Evolutionary conservation across 2,888 invertebrate genomes (phyloP), one percentile per base, ranked within the genome.

Genomic region (Drosophila suboccidentalis): DNA sequence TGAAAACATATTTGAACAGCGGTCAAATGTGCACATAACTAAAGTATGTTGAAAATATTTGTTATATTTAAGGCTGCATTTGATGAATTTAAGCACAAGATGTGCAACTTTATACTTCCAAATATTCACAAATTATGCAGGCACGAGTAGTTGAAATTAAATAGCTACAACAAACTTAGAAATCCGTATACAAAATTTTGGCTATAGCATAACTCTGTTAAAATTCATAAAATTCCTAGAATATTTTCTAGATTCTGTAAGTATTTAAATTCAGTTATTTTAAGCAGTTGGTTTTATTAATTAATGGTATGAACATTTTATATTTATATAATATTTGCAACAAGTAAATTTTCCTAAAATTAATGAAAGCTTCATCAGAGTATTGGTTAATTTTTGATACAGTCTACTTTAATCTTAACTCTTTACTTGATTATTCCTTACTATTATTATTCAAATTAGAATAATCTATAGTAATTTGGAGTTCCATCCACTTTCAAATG

Each of bases 1-100:
- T 49, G 39, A 49, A 59, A 65, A 62, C 39, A 39, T 38, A 50
- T 53, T 75, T 63, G 57, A 60, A 75, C 22, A 62, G 41, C 46
- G 41, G 22, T 62, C 57, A 59, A 66, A 44, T 55, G 15, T 59
- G 50, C 61, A 57, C 59, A 62, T 61, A 65, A 64, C 36, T 39
- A 49, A 8, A 26, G 22, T 8, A 29, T 10, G 9, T 19, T 17
- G 38, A 32, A 55, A 10, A 32, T 47, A 69, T 64, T 64, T 59
- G 10, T 10, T 38, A 19, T 8, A 11, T 36, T 47, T 32, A 41
- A 32, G 29, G 17, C 38, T n/a, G 17, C 4, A 9, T 9, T 29
- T 11, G 57, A 8, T 26, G 41, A 43, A 54, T 43, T 32, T 54
- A 9, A 29, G 19, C 50, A 50, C 13, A 39, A 29, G 8, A 17